Evolutionary conservation across 2,888 invertebrate genomes (phyloP).

Genomic region (Onchidella celtica): DNA sequence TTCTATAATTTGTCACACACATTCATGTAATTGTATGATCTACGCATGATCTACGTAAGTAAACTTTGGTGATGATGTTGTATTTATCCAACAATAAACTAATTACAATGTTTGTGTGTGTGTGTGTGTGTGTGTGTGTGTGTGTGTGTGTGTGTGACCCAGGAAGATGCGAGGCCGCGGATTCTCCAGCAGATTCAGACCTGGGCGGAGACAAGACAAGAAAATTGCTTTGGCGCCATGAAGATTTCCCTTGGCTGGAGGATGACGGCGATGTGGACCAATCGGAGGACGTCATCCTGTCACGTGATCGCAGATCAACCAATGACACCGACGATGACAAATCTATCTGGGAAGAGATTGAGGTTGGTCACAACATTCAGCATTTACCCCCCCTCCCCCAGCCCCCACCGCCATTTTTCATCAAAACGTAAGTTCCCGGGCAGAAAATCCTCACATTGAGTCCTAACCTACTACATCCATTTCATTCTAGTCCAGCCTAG

Average conservation of each 20-base stretch:
- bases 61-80: background rate
- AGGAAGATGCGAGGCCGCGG: background rate
- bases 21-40: too few species aligned
- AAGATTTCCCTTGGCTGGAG: conserved; percentile 2
- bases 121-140: background rate
- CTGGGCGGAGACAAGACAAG: background rate
- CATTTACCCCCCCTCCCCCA: too few species aligned
- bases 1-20: background rate
- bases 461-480: too few species aligned
- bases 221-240: background rate
- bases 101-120: too few species aligned
- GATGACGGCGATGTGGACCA: background rate
- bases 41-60: background rate
- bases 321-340: conserved; percentile 27
- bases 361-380: too few species aligned
- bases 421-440: too few species aligned
- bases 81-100: background rate
- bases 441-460: too few species aligned
- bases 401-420: too few species aligned
- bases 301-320: conserved; percentile 1
- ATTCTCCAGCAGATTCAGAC: background rate
- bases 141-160: background rate
- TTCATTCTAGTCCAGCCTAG: too few species aligned
- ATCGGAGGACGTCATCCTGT: background rate
- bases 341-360: conserved; percentile 42